A percentile compares a stretch with the other conserved stretches of the same genome.
Conservation (phyloP, 2,888 invertebrate genomes). For the Mantis religiosa region DNA sequence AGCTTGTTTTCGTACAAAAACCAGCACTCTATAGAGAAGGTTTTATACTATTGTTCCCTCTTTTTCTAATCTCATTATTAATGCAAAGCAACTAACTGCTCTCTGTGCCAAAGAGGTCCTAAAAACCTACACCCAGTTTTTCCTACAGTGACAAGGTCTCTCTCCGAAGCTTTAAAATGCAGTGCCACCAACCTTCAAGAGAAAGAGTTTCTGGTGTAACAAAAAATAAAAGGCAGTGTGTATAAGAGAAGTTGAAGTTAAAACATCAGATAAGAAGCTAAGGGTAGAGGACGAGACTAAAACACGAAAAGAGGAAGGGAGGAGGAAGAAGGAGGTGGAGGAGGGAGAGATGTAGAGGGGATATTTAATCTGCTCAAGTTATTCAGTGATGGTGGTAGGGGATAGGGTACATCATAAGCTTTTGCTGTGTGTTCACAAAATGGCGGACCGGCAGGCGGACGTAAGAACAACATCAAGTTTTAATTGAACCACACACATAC, state of each 20-base stretch:
- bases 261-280: constrained; percentile 14
- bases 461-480: constrained; percentile 28
- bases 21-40: background rate
- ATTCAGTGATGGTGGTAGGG: constrained; percentile 15
- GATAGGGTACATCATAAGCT: constrained; percentile 14
- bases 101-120: background rate
- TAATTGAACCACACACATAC: constrained; percentile 26
- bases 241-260: background rate
- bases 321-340: background rate
- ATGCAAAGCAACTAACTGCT: background rate
- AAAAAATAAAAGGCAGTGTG: background rate
- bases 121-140: background rate
- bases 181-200: background rate
- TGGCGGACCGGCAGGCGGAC: constrained; percentile 22
- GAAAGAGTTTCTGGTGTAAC: background rate
- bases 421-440: constrained; percentile 23
- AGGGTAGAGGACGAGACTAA: background rate
- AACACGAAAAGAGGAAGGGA: background rate
- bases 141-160: background rate
- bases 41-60: background rate
- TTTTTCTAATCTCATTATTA: background rate
- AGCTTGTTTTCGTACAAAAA: background rate
- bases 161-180: background rate
- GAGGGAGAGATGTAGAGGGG: background rate
- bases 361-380: constrained; percentile 25